Percentiles rank a stretch among this genome's conserved stretches.
These are phyloP conservation scores for Tapirus indicus DNA, from an alignment of 2,797 vertebrate species.

Conservation along the genomic window DNA sequence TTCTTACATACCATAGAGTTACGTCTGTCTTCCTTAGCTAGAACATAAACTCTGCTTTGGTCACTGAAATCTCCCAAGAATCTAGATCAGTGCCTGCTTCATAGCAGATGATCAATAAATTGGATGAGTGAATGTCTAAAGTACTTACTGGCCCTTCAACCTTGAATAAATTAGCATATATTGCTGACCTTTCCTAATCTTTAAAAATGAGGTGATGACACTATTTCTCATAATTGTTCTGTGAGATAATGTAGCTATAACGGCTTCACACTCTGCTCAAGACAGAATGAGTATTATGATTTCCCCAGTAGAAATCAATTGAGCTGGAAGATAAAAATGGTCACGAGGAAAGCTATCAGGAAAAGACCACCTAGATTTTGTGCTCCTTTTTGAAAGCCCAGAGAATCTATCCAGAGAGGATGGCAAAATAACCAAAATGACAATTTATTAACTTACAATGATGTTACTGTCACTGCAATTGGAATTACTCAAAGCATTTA, in stretches of 20 bases:
- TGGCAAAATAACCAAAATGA: not conserved
- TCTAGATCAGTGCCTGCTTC: not conserved
- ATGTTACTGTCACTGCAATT: not conserved
- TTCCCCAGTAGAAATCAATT: not conserved
- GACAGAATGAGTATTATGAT: constrained; percentile 7
- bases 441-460: not conserved
- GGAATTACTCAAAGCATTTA: constrained; percentile 23
- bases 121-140: not conserved
- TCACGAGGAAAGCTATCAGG: not conserved
- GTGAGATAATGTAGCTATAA: constrained; percentile 1
- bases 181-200: not conserved
- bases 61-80: not conserved
- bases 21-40: not conserved
- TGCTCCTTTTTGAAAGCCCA: not conserved
- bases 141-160: not conserved
- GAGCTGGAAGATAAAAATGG: not conserved
- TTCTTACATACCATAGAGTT: not conserved
- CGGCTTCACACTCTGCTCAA: not conserved
- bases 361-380: not conserved
- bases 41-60: not conserved
- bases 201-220: not conserved
- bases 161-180: not conserved
- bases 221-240: not conserved
- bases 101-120: not conserved
- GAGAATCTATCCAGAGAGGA: not conserved